Conservation (phyloP, 2,888 invertebrate genomes). For the Petrophora chlorosata region DNA sequence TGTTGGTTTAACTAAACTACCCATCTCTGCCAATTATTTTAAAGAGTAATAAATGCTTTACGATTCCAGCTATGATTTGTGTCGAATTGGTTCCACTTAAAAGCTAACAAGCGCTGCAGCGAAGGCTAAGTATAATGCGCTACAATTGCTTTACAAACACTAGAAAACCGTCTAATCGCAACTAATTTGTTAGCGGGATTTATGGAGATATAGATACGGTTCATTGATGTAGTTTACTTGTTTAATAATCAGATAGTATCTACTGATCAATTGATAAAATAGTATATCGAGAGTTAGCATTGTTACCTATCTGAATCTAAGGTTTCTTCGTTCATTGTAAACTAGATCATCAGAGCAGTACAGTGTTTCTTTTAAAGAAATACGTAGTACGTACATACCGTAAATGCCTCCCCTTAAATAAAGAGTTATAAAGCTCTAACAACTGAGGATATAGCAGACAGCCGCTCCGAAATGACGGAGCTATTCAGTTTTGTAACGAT, state of each 20-base stretch:
- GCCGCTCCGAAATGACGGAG: constrained; percentile 44
- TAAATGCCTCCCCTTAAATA: neutral
- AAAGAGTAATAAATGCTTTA: too few species aligned
- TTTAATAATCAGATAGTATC: too few species aligned
- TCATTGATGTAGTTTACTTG: too few species aligned
- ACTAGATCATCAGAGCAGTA: too few species aligned
- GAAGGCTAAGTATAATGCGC: constrained; percentile 7
- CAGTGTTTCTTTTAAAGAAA: too few species aligned
- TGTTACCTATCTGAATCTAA: too few species aligned
- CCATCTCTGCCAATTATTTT: too few species aligned
- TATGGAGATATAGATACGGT: neutral
- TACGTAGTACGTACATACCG: neutral
- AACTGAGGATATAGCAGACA: neutral
- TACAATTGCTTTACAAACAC: constrained; percentile 24
- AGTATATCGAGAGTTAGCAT: too few species aligned
- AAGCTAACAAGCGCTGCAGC: constrained; percentile 2
- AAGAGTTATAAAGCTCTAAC: neutral
- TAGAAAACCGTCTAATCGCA: neutral
- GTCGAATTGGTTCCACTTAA: neutral
- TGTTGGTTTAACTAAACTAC: too few species aligned
- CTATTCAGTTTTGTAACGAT: constrained; percentile 46
- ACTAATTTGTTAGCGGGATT: neutral
- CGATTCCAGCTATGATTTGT: neutral
- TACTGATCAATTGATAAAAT: too few species aligned
- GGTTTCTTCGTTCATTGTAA: too few species aligned